Conservation (phyloP, 2,113 vertebrate genomes). For the Urocitellus parryii region DNA sequence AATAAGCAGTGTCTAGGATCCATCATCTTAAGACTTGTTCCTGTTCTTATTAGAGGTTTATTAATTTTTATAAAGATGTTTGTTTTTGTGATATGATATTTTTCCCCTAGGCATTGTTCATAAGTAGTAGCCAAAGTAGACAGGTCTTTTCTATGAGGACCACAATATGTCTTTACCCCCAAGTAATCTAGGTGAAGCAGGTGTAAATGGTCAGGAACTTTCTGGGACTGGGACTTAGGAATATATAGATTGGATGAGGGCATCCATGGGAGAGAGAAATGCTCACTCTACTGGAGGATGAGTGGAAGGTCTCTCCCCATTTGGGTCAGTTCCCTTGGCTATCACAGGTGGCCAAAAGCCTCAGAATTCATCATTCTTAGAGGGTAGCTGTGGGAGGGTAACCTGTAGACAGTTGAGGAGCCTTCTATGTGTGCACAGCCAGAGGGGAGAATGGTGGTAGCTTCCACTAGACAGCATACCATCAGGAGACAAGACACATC, state of each 20-base stretch:
- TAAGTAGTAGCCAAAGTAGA: background rate
- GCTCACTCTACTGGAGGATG: background rate
- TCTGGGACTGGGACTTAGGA: background rate
- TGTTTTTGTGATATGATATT: background rate
- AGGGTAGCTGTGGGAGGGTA: background rate
- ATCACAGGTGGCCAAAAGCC: background rate
- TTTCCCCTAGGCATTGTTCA: background rate
- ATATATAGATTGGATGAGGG: background rate
- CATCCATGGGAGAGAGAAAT: background rate
- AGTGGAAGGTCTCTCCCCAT: background rate
- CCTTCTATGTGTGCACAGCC: background rate
- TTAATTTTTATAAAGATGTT: slow-evolving; percentile 16
- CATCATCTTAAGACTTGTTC: background rate
- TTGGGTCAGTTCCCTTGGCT: background rate
- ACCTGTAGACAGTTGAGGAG: background rate
- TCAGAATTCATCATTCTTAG: background rate
- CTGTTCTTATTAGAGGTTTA: background rate
- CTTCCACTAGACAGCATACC: background rate
- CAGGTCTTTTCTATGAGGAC: background rate
- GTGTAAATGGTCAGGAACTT: background rate
- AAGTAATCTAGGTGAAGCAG: background rate
- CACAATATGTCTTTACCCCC: background rate
- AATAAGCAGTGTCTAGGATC: background rate
- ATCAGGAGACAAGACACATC: background rate
- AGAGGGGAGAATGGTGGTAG: background rate